Evolutionary conservation across 92 coral and sea anemone genomes (phyloP).

Genomic region (Zoanthus gigantus): DNA sequence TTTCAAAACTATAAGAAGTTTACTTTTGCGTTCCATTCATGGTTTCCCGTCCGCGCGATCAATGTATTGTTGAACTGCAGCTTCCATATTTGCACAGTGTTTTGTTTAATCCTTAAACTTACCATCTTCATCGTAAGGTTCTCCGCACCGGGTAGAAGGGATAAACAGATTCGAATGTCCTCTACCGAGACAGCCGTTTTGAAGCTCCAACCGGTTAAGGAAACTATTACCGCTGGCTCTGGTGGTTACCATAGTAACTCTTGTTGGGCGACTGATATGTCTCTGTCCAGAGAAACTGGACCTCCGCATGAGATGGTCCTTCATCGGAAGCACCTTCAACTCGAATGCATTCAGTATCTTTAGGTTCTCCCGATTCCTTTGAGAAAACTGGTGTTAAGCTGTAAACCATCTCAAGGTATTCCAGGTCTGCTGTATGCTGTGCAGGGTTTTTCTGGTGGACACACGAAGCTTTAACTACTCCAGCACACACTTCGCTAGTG

Average conservation of each 20-base stretch:
- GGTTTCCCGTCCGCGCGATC: no score
- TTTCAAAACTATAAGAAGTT: no score
- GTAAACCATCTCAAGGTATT: background rate
- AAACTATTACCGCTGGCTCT: slow-evolving; percentile 64
- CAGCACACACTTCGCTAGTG: slow-evolving; percentile 49
- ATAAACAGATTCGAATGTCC: slow-evolving; percentile 60
- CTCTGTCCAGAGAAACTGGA: slow-evolving; percentile 28
- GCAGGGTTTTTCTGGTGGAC: slow-evolving; percentile 44
- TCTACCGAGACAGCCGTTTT: background rate
- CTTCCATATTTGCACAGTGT: slow-evolving; percentile 35
- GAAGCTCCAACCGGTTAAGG: background rate
- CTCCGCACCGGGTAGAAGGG: slow-evolving; percentile 57
- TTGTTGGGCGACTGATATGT: slow-evolving; percentile 3
- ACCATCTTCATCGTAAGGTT: slow-evolving; percentile 37
- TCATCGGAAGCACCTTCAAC: slow-evolving; percentile 18
- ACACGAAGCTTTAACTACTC: slow-evolving; percentile 52
- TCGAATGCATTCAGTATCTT: slow-evolving; percentile 41
- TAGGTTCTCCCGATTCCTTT: slow-evolving; percentile 11
- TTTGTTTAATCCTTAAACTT: slow-evolving; percentile 20
- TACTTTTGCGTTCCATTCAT: no score
- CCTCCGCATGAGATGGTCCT: slow-evolving; percentile 11
- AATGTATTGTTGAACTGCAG: background rate
- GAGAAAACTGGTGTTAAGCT: slow-evolving; percentile 24
- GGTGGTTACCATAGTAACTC: slow-evolving; percentile 60
- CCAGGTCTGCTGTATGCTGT: slow-evolving; percentile 53